Evolutionary conservation across 2,888 invertebrate genomes (phyloP).

Genomic region (Thelaira solivaga): DNA sequence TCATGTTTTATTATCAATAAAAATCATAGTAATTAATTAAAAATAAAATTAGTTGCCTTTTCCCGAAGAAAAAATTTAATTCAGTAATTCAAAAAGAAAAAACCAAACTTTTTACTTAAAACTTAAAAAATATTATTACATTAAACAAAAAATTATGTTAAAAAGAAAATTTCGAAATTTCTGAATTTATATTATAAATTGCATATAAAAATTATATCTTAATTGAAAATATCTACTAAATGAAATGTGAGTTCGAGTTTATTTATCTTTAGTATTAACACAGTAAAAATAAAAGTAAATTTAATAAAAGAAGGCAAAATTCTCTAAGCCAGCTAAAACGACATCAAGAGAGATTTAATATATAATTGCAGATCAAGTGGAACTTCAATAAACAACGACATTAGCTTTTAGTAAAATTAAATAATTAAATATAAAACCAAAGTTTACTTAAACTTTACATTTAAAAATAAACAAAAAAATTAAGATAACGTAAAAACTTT

Average conservation of each 20-base stretch:
- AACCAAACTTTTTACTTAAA: background rate
- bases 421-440: constrained; percentile 2
- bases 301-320: background rate
- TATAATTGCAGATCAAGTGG: constrained; percentile 57
- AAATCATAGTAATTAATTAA: constrained; percentile 9
- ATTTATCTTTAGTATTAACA: constrained; percentile 35
- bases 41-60: constrained; percentile 48
- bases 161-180: constrained; percentile 51
- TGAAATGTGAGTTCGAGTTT: constrained; percentile 55
- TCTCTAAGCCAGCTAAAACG: background rate
- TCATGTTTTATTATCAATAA: too few relatives aligned
- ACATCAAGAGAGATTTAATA: background rate
- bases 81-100: background rate
- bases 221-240: background rate
- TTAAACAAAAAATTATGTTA: constrained; percentile 5
- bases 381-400: constrained; percentile 72
- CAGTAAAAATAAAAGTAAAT: background rate
- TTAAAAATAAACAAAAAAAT: background rate
- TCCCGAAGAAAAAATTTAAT: background rate
- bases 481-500: too few relatives aligned
- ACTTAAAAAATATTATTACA: constrained; percentile 6
- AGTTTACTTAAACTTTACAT: constrained; percentile 22
- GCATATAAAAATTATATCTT: constrained; percentile 6
- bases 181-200: constrained; percentile 50
- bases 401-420: constrained; percentile 62